Evolutionary conservation across 2,888 invertebrate genomes (phyloP), one percentile per base, ranked within the genome.

Genomic region (Cyclophora albipunctata): DNA sequence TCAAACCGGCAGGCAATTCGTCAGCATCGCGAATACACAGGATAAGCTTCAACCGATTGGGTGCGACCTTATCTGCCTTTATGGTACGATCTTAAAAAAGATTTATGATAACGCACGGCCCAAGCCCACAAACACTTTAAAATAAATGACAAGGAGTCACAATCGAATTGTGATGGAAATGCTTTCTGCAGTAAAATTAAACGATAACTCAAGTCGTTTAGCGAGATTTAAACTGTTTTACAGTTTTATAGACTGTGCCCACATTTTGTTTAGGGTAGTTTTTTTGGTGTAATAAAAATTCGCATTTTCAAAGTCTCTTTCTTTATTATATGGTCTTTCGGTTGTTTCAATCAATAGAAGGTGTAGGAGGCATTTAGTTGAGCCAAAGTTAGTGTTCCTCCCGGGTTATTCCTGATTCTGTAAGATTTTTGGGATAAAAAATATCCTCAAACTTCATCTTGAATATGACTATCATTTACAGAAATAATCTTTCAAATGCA

Each of bases 181-280:
- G 81, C 81, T 85, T 82, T 85, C 83, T 86, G 87, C 86, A 87
- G 86, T 88, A 86, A 87, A 88, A 87, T 86, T 85, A 87, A 86
- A 88, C 86, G 82, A 87, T 87, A 87, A 86, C 81, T 73, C 80
- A 6, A 70, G 81, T 78, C 85, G 84, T 85, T 87, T 84, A 84
- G 84, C 75, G 81, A 78, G 82, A 82, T 86, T 86, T 85, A 84
- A 87, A 81, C 81, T 77, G 84, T 76, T 82, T 78, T 83, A 76
- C 62, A 55, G 61, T 81, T 85, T 87, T 86, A 86, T 86, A 78
- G 81, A 75, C 61, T 68, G 76, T 73, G 66, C 73, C 75, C 79
- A 76, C 76, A 76, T 75, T 69, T 68, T 73, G 71, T 65, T 71
- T 73, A 69, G 66, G 72, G 73, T 77, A 68, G 67, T 72, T 81